Evolutionary conservation across 1,140 invertebrate species (phyloP), one percentile per base, ranked within the genome.

Genomic region (Solenopsis invicta): DNA sequence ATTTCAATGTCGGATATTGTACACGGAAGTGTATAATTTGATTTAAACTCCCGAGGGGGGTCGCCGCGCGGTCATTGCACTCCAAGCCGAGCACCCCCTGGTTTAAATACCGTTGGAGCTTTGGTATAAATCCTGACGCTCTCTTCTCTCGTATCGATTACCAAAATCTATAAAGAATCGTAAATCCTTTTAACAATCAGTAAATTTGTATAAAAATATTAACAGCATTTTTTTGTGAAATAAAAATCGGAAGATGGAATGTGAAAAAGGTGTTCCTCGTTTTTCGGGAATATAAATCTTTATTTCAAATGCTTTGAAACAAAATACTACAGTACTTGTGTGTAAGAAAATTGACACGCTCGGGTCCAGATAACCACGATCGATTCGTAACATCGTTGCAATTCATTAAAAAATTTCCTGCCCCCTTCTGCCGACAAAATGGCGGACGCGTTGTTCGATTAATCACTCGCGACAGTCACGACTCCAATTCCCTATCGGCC

Each of bases 41-140:
- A 69, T 82, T 71, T 74, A 82, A 82, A 61, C 52, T 72, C 66
- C 48, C 13, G 37, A 72, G 13, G 66, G 6, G 66, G 41, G 29
- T n/a, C 29, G 64, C 16, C 64, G n/a, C n/a, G n/a, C n/a, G 77
- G 80, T 82, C 80, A 74, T 82, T 82, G 80, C 50, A 74, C 67
- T 82, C 16, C 41, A n/a, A 16, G 34, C 34, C 45, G 48, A 69
- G 48, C 77, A 81, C 16, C 77, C 77, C 64, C 13, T 69, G 77
- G 77, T 81, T 81, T 81, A 81, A 81, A 81, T 81, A 81, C 77
- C 77, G 77, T 81, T 81, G 77, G 41, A 50, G 34, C 76, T 81
- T 54, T 80, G 64, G 64, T n/a, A 5, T 54, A 69, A 69, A 81
- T 69, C 48, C 48, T 24, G n/a, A 5, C 66, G n/a, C 4, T 80